Evolutionary conservation across 2,113 vertebrate genomes (phyloP).

Genomic region (Gnathochromis pfefferi): DNA sequence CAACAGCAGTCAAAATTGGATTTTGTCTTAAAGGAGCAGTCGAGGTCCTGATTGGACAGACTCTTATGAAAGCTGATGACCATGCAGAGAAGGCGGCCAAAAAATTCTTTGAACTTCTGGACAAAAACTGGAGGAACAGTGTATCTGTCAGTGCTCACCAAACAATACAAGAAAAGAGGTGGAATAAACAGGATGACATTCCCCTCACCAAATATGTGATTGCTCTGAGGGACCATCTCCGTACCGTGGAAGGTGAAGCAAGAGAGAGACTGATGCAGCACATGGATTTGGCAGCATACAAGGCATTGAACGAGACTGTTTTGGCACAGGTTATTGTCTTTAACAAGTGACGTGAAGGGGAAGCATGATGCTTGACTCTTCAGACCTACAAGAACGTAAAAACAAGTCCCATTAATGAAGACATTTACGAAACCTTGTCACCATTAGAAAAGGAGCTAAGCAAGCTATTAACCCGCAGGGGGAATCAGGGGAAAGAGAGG

Average conservation of each 20-base stretch:
- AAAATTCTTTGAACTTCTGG: too few species aligned
- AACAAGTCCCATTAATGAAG: neutral
- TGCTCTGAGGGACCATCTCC: too few species aligned
- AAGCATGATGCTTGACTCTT: neutral
- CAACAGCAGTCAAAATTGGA: neutral
- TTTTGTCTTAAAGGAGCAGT: neutral
- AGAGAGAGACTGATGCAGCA: neutral
- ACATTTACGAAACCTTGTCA: neutral
- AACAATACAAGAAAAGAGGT: too few species aligned
- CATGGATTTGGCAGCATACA: neutral
- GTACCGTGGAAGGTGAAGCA: too few species aligned
- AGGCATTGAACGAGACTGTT: rapidly evolving
- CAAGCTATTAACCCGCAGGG: neutral
- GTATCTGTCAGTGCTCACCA: too few species aligned
- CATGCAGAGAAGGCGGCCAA: rapidly evolving
- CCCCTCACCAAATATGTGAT: too few species aligned
- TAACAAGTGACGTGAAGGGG: neutral
- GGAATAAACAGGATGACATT: too few species aligned
- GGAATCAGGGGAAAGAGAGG: neutral
- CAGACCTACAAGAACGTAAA: rapidly evolving
- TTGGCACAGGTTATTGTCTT: neutral
- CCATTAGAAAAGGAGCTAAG: neutral
- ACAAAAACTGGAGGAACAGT: too few species aligned
- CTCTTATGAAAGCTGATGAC: neutral
- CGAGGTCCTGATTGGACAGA: neutral